Conservation (phyloP, 1,140 invertebrate species). For the Macrobrachium rosenbergii region DNA sequence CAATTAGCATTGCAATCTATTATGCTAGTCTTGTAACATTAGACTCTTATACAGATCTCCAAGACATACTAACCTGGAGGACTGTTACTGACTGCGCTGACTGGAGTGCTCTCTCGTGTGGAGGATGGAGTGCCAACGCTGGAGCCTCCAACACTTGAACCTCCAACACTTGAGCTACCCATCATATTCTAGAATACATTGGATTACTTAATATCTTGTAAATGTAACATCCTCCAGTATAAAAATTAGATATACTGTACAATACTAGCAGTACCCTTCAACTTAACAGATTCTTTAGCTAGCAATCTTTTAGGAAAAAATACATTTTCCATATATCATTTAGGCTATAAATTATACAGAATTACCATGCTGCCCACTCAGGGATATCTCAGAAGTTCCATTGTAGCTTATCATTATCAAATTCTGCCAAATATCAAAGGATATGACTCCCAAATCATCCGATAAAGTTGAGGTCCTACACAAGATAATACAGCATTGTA, state of each 20-base stretch:
- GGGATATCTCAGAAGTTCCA: no score
- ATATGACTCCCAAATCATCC: no score
- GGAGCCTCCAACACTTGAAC: slow-evolving; percentile 56
- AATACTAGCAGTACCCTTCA: no score
- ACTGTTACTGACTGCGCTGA: slow-evolving; percentile 61
- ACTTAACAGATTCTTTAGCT: no score
- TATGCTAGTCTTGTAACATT: not conserved
- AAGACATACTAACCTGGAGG: slow-evolving; percentile 49
- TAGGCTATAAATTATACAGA: no score
- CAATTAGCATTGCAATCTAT: not conserved
- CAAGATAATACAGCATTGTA: no score
- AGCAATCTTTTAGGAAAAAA: not conserved
- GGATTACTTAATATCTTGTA: slow-evolving; percentile 29
- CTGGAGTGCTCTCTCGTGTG: slow-evolving; percentile 59
- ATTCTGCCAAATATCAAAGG: no score
- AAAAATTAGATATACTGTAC: no score
- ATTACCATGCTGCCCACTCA: no score
- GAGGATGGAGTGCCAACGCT: slow-evolving; percentile 60
- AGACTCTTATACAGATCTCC: not conserved
- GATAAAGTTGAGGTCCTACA: no score
- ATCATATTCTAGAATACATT: slow-evolving; percentile 34
- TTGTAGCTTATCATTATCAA: no score
- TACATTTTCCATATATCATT: no score
- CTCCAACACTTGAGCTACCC: slow-evolving; percentile 42
- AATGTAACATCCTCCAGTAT: slow-evolving; percentile 19